Evolutionary conservation across 1,140 invertebrate genomes (phyloP).

Genomic region (Zaprionus taronus): DNA sequence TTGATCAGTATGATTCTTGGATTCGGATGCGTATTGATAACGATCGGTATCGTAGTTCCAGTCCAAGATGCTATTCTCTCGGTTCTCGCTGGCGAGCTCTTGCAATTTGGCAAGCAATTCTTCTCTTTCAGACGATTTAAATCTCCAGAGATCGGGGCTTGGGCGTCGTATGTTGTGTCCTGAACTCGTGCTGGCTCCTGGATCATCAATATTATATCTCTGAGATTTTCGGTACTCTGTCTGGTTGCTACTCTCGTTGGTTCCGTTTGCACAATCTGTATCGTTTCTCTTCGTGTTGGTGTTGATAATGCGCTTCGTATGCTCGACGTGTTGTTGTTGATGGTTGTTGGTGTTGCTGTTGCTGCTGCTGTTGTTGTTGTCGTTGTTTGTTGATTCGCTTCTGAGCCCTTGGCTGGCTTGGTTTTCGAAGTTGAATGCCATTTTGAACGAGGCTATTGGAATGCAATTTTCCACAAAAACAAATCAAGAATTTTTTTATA

Average conservation of each 20-base stretch:
- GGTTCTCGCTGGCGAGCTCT: slow-evolving; percentile 64
- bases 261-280: slow-evolving; percentile 37
- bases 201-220: slow-evolving; percentile 84
- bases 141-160: slow-evolving; percentile 32
- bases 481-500: slow-evolving; percentile 17
- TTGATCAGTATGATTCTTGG: slow-evolving; percentile 75
- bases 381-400: slow-evolving; percentile 65
- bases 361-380: slow-evolving; percentile 40
- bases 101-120: slow-evolving; percentile 54
- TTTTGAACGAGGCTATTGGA: slow-evolving; percentile 79
- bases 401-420: slow-evolving; percentile 78
- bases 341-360: slow-evolving; percentile 40
- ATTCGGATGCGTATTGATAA: slow-evolving; percentile 67
- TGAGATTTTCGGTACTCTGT: slow-evolving; percentile 73
- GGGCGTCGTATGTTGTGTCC: slow-evolving; percentile 57
- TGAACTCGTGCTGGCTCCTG: slow-evolving; percentile 76
- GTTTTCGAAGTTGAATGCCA: slow-evolving; percentile 80
- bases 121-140: slow-evolving; percentile 23
- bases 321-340: slow-evolving; percentile 10
- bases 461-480: slow-evolving; percentile 27
- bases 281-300: slow-evolving; percentile 23
- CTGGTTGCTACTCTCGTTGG: slow-evolving; percentile 51
- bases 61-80: slow-evolving; percentile 55
- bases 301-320: slow-evolving; percentile 44
- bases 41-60: slow-evolving; percentile 66